Percentiles rank a stretch among this genome's conserved stretches.
phyloP scores from a whole-genome alignment of 1,140 invertebrate species.

The Mizuhopecten yessoensis region DNA sequence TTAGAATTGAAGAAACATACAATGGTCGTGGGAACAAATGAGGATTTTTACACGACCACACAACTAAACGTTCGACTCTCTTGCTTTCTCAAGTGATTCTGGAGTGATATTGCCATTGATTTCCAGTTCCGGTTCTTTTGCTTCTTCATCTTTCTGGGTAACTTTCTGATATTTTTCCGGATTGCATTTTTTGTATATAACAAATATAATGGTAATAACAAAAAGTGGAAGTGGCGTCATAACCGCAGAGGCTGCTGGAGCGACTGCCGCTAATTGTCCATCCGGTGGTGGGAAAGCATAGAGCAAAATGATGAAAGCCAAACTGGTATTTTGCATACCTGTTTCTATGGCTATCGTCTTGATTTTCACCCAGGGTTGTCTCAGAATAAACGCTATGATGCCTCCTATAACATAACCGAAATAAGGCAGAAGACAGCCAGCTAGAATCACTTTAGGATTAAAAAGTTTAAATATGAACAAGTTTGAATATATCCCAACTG shows the following conservation, averaged over 20 bases:
- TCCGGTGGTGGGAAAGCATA: conserved; percentile 83
- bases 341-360: conserved; percentile 85
- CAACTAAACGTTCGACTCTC: conserved; percentile 42
- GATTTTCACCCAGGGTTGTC: conserved; percentile 79
- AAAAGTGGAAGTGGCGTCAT: conserved; percentile 96
- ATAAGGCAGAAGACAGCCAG: conserved; percentile 93
- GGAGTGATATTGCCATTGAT: conserved; percentile 4
- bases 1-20: no score
- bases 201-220: conserved; percentile 65
- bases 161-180: conserved; percentile 66
- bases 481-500: conserved; percentile 96
- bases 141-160: conserved; percentile 45
- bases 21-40: no score
- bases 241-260: conserved; percentile 88
- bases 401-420: conserved; percentile 92
- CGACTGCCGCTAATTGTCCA: conserved; percentile 83
- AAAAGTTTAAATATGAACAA: conserved; percentile 95
- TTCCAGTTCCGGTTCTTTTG: conserved; percentile 43
- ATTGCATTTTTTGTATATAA: conserved; percentile 66
- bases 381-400: conserved; percentile 68
- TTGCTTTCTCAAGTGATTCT: background rate
- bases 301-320: conserved; percentile 84
- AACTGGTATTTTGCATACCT: conserved; percentile 84
- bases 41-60: no score
- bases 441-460: conserved; percentile 86